phyloP scores from a whole-genome alignment of 2,888 invertebrate genomes.

The Hydroisotoma schaefferi region DNA sequence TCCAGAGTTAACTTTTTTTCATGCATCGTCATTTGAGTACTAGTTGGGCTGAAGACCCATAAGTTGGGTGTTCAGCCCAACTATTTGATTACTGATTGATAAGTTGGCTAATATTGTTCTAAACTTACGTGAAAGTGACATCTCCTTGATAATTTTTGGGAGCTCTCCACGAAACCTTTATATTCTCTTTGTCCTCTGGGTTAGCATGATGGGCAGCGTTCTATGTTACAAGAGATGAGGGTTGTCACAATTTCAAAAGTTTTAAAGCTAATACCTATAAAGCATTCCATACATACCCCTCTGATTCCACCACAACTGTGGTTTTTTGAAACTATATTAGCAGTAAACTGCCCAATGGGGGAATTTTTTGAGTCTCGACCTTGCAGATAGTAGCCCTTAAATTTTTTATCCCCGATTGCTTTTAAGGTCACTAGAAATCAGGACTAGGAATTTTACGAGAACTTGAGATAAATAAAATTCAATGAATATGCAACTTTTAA shows the following conservation, averaged over 20 bases:
- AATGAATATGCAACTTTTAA: background rate
- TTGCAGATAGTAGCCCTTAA: constrained; percentile 39
- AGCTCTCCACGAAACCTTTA: constrained; percentile 30
- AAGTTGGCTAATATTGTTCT: background rate
- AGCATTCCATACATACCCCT: constrained; percentile 31
- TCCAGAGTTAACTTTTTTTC: too few species aligned
- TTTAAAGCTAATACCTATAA: too few species aligned
- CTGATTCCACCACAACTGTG: constrained; percentile 39
- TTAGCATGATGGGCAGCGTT: constrained; percentile 40
- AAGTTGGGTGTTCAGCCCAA: background rate
- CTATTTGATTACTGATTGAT: background rate
- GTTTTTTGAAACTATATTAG: constrained; percentile 32
- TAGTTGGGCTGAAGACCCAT: too few species aligned
- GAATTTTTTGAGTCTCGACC: constrained; percentile 25
- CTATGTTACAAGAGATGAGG: constrained; percentile 13
- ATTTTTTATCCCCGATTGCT: constrained; percentile 18
- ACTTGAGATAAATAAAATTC: background rate
- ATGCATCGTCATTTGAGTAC: too few species aligned
- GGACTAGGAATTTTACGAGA: constrained; percentile 1
- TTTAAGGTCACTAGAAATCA: constrained; percentile 20
- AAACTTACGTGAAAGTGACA: constrained; percentile 34
- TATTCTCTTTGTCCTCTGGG: constrained; percentile 25
- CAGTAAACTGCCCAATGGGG: constrained; percentile 39
- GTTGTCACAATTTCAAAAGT: background rate
- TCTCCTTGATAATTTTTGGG: constrained; percentile 30